These are phyloP conservation scores for Toxotes jaculatrix DNA, from an alignment of 2,113 vertebrate species.

Conservation along the genomic window DNA sequence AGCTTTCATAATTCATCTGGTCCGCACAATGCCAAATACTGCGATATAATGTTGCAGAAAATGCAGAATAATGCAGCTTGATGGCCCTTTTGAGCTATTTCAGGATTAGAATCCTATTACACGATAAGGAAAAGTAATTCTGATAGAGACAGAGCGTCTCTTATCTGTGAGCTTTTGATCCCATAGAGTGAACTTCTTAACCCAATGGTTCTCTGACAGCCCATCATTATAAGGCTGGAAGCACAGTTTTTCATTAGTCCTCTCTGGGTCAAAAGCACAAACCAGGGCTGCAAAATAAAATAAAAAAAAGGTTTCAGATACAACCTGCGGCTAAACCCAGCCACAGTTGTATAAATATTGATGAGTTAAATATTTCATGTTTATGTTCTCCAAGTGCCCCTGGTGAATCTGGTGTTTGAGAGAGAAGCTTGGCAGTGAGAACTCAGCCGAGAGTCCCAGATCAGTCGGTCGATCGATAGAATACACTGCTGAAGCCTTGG, in stretches of 20 bases:
- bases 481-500: neutral
- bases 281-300: neutral
- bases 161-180: conserved; percentile 30
- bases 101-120: neutral
- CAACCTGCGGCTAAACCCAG: conserved; percentile 24
- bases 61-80: conserved; percentile 4
- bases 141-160: conserved; percentile 36
- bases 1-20: conserved; percentile 43
- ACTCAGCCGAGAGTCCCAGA: conserved; percentile 27
- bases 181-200: conserved; percentile 36
- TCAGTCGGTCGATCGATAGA: conserved; percentile 29
- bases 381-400: conserved; percentile 22
- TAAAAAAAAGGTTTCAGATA: conserved; percentile 17
- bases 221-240: neutral
- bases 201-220: conserved; percentile 21
- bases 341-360: conserved; percentile 49
- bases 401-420: conserved; percentile 31
- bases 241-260: conserved; percentile 21
- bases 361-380: conserved; percentile 66
- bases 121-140: neutral
- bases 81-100: neutral
- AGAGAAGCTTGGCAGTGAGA: conserved; percentile 21
- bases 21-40: neutral
- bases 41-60: conserved; percentile 30
- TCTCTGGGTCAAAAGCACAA: conserved; percentile 41